A percentile compares a stretch with the other conserved stretches of the same genome.
phyloP scores from a whole-genome alignment of 2,113 vertebrate genomes.

The Rissa tridactyla region DNA sequence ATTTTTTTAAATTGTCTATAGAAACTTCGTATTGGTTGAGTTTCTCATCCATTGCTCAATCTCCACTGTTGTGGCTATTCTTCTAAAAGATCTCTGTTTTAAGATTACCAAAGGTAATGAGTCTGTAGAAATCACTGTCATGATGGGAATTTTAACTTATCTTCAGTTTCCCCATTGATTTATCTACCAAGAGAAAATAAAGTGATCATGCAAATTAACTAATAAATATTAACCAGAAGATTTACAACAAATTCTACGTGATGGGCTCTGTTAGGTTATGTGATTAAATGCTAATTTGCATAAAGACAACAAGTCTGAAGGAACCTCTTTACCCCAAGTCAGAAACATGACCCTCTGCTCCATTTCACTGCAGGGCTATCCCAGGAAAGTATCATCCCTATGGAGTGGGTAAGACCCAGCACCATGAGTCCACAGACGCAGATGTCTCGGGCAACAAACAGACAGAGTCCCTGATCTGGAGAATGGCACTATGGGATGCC shows the following conservation, averaged over 20 bases:
- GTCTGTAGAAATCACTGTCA: neutral
- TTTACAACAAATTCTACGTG: neutral
- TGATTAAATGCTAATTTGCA: neutral
- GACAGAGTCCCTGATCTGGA: neutral
- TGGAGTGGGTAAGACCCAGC: neutral
- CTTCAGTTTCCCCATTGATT: neutral
- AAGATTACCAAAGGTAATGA: neutral
- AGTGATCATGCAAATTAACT: neutral
- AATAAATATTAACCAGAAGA: neutral
- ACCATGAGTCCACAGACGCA: neutral
- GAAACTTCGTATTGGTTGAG: neutral
- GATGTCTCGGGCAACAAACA: neutral
- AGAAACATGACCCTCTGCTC: neutral
- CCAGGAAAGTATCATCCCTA: neutral
- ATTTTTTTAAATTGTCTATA: neutral
- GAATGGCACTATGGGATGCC: neutral
- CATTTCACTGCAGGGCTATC: neutral
- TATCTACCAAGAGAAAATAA: neutral
- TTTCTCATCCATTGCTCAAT: neutral
- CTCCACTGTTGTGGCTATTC: neutral
- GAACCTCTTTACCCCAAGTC: neutral
- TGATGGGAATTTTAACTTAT: neutral
- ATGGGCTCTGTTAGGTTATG: neutral
- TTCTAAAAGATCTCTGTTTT: neutral
- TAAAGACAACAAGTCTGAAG: neutral